phyloP scores from a whole-genome alignment of 2,797 vertebrate genomes.

The Macropus fuliginosus region DNA sequence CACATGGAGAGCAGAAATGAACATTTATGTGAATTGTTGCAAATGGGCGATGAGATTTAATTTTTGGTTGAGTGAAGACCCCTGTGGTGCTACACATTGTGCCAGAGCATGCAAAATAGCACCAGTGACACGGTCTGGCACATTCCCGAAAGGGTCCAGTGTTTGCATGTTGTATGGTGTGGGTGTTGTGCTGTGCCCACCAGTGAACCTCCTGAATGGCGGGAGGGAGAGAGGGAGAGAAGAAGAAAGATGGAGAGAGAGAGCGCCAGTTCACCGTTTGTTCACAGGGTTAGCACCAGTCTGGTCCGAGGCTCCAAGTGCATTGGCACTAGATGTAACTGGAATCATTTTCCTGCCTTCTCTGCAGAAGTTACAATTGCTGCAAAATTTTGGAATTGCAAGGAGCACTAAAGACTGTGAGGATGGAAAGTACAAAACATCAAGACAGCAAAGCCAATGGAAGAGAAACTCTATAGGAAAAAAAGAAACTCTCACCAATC shows the following conservation, averaged over 20 bases:
- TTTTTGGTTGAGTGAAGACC: conserved; percentile 85
- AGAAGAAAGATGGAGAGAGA: conserved; percentile 13
- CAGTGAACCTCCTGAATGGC: conserved; percentile 76
- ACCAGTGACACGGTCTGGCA: conserved; percentile 87
- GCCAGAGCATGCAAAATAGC: conserved; percentile 89
- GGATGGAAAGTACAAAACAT: conserved; percentile 76
- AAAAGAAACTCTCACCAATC: conserved; percentile 80
- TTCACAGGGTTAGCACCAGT: conserved; percentile 84
- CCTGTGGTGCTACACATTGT: conserved; percentile 86
- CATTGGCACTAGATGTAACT: conserved; percentile 78
- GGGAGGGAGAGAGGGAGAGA: conserved; percentile 65
- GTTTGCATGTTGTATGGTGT: conserved; percentile 75
- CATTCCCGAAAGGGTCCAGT: conserved; percentile 83
- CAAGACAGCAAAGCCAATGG: conserved; percentile 82
- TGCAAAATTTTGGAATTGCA: conserved; percentile 64
- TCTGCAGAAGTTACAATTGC: conserved; percentile 44
- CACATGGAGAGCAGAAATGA: conserved; percentile 69
- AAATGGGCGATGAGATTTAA: conserved; percentile 65
- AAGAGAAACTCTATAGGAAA: conserved; percentile 80
- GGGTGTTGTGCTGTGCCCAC: conserved; percentile 58
- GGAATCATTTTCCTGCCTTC: conserved; percentile 71
- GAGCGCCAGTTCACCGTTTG: neutral
- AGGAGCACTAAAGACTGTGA: conserved; percentile 78
- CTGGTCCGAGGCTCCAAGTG: conserved; percentile 75
- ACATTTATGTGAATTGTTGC: conserved; percentile 75